These are phyloP conservation scores for Odocoileus hemionus DNA, from an alignment of 2,113 vertebrate genomes.

Conservation along the genomic window DNA sequence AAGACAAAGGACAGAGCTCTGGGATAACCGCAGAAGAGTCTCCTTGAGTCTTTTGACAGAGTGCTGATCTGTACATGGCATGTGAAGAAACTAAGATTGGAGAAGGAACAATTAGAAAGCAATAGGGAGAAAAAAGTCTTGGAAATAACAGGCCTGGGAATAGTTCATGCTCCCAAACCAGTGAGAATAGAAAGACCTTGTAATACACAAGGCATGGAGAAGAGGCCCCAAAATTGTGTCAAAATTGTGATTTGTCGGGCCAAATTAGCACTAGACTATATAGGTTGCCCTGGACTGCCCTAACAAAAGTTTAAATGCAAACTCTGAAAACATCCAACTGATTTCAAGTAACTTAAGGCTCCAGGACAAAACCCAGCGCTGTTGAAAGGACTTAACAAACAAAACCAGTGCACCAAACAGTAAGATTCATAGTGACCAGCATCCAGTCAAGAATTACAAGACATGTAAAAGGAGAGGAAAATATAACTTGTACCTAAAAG, in stretches of 20 bases:
- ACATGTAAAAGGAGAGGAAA: neutral
- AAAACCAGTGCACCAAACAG: neutral
- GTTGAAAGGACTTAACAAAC: neutral
- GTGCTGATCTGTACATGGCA: neutral
- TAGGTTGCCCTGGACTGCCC: neutral
- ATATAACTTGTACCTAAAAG: neutral
- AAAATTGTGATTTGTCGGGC: neutral
- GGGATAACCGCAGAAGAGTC: neutral
- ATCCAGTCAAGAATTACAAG: neutral
- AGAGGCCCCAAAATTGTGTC: neutral
- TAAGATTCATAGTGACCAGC: neutral
- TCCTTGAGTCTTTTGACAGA: neutral
- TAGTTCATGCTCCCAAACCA: neutral
- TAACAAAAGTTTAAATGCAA: neutral
- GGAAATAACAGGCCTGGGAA: neutral
- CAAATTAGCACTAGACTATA: neutral
- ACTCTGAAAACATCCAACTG: neutral
- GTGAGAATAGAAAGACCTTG: neutral
- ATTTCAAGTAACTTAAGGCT: neutral
- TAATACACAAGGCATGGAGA: neutral
- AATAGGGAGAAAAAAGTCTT: neutral
- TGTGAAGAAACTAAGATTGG: neutral
- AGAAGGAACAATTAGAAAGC: neutral
- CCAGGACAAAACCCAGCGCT: neutral
- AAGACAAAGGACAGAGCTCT: neutral